Evolutionary conservation across 2,888 invertebrate genomes (phyloP).

Genomic region (Priocnemis perturbator): DNA sequence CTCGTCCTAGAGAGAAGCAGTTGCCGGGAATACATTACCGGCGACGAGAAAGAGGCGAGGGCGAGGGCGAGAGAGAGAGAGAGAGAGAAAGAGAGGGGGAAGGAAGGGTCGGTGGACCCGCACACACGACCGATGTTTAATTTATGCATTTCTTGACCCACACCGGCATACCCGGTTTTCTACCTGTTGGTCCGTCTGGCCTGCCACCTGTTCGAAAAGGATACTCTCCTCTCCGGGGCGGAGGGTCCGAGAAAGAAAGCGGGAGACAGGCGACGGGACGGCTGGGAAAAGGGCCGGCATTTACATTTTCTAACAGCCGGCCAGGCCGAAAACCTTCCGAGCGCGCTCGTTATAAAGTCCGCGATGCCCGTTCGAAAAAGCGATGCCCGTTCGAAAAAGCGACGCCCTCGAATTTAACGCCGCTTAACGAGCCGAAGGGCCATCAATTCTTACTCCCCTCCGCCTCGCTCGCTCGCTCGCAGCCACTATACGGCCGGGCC

Average conservation of each 20-base stretch:
- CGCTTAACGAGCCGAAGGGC: constrained; percentile 41
- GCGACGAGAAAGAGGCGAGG: constrained; percentile 21
- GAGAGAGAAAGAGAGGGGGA: not conserved
- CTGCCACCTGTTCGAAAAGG: constrained; percentile 53
- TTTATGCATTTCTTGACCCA: constrained; percentile 58
- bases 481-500: not conserved
- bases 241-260: constrained; percentile 2
- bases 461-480: not conserved
- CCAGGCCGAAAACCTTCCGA: not conserved
- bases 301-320: constrained; percentile 36
- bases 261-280: no score
- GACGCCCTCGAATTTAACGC: constrained; percentile 47
- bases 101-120: constrained; percentile 31
- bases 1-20: constrained; percentile 28
- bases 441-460: constrained; percentile 38
- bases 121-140: constrained; percentile 45
- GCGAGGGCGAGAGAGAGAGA: no score
- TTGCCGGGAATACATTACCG: constrained; percentile 51
- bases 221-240: constrained; percentile 20
- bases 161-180: constrained; percentile 44
- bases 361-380: not conserved
- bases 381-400: constrained; percentile 16
- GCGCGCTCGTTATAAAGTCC: not conserved
- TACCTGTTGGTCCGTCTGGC: constrained; percentile 57
- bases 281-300: constrained; percentile 15